A percentile compares a stretch with the other conserved stretches of the same genome.
Evolutionary conservation across 2,888 invertebrate species (phyloP).

Genomic region (Galeopsomyia nigrocyanea): DNA sequence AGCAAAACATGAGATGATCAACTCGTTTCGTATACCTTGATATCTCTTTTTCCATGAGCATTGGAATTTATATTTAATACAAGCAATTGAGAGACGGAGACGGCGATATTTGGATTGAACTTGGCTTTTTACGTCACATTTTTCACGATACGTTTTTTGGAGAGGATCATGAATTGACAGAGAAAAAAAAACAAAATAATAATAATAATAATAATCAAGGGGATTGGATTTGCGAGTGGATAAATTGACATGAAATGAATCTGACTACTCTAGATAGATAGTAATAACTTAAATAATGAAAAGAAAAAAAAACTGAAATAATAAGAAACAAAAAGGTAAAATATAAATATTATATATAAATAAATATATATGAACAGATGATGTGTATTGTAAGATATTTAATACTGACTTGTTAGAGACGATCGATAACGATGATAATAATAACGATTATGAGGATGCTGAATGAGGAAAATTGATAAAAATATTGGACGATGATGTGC

Average conservation of each 20-base stretch:
- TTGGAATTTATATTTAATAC: conserved; percentile 37
- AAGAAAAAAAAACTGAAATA: conserved; percentile 51
- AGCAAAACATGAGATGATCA: conserved; percentile 35
- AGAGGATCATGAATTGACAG: conserved; percentile 30
- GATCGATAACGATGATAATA: conserved; percentile 57
- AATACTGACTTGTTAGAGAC: conserved; percentile 64
- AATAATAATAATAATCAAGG: conserved; percentile 31
- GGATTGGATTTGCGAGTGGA: conserved; percentile 21
- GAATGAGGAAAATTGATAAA: conserved; percentile 33
- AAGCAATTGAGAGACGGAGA: conserved; percentile 35
- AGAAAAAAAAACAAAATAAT: conserved; percentile 26
- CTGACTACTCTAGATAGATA: conserved; percentile 64
- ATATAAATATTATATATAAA: conserved; percentile 58
- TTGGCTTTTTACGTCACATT: conserved; percentile 51
- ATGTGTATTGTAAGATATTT: conserved; percentile 67
- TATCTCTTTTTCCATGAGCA: conserved; percentile 40
- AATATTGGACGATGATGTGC: conserved; percentile 44
- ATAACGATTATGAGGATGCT: conserved; percentile 43
- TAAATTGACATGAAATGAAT: conserved; percentile 54
- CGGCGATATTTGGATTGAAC: conserved; percentile 44
- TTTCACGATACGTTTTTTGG: conserved; percentile 52
- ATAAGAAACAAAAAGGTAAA: conserved; percentile 54
- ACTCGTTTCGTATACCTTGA: conserved; percentile 45
- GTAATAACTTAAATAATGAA: conserved; percentile 53
- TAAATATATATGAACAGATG: conserved; percentile 61